Evolutionary conservation across 2,888 invertebrate genomes (phyloP), one percentile per base, ranked within the genome.

Genomic region (Linnaemya vulpina): DNA sequence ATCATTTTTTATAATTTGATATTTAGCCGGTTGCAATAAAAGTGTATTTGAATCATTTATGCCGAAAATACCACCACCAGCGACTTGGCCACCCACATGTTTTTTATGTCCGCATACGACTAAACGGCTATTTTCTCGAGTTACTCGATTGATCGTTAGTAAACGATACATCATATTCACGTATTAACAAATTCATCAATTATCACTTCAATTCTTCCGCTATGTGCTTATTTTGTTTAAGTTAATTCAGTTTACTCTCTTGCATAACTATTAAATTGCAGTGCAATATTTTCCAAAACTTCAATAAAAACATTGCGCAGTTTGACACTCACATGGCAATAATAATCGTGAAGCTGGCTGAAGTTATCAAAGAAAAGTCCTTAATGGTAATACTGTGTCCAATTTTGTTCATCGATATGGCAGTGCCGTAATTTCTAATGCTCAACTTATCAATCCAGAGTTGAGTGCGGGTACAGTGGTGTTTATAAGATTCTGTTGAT

Each of bases 91-190:
- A n/a, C 63, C 65, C 80, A 70, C 83, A 83, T 80, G 83, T 53
- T 78, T 82, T 55, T 53, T 80, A 58, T 51, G 70, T 0, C 82
- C 78, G 30, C 79, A 75, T 51, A 89, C 78, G 25, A 89, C 88
- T 62, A 89, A 87, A 60, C 83, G 87, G 20, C 89, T 88, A 74
- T 88, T 89, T 84, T 89, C 90, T 78, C 89, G 76, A 25, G 90
- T 83, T 35, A 89, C 86, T 38, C 88, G 87, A 81, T 90, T 90
- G 13, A 88, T 87, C 77, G 89, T 86, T 58, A 91, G 85, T 83
- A 91, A 84, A 58, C 92, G 92, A 87, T 91, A 91, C 91, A 91
- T 92, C 65, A 38, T 15, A 67, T 65, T 60, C 74, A 76, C 9
- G 55, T 58, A 30, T 60, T 35, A 46, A 38, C 3, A 49, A 58